Percentiles rank a stretch among this genome's conserved stretches.
These are phyloP conservation scores for Branchipolynoe longqiensis DNA, from an alignment of 2,888 invertebrate genomes.

Conservation along the genomic window DNA sequence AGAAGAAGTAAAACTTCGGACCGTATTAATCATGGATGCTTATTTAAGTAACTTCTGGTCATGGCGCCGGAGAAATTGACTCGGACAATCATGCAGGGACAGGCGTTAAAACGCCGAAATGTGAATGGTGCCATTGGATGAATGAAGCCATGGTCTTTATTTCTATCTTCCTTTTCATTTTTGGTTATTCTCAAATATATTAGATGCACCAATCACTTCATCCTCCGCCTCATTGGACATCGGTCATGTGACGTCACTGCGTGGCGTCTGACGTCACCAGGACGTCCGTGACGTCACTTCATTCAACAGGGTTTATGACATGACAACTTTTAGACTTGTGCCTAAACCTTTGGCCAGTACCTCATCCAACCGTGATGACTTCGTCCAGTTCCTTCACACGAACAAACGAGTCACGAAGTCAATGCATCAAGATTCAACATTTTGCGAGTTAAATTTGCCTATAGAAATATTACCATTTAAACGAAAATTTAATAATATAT, in stretches of 20 bases:
- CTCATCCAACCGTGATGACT: neutral
- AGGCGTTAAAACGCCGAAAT: too few species aligned
- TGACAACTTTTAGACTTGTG: slow-evolving; percentile 5
- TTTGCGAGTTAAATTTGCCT: too few species aligned
- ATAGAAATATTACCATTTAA: too few species aligned
- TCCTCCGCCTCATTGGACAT: slow-evolving; percentile 6
- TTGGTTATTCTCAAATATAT: too few species aligned
- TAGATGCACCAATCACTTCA: neutral
- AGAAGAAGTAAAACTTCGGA: neutral
- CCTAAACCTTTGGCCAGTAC: slow-evolving; percentile 31
- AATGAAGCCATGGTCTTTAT: too few species aligned
- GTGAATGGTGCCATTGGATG: neutral
- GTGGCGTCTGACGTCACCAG: too few species aligned
- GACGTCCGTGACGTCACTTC: neutral
- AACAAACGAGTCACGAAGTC: neutral
- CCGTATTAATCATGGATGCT: too few species aligned
- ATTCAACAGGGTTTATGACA: slow-evolving; percentile 28
- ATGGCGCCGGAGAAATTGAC: neutral
- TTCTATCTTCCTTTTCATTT: too few species aligned
- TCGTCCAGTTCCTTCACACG: neutral
- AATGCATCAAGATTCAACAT: too few species aligned
- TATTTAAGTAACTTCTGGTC: neutral
- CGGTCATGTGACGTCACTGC: slow-evolving; percentile 19
- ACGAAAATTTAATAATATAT: too few species aligned
- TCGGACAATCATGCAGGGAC: neutral